Percentiles rank a stretch among this genome's conserved stretches.
phyloP scores from a whole-genome alignment of 2,797 vertebrate species.

The Enteromius thamalakanensis region DNA sequence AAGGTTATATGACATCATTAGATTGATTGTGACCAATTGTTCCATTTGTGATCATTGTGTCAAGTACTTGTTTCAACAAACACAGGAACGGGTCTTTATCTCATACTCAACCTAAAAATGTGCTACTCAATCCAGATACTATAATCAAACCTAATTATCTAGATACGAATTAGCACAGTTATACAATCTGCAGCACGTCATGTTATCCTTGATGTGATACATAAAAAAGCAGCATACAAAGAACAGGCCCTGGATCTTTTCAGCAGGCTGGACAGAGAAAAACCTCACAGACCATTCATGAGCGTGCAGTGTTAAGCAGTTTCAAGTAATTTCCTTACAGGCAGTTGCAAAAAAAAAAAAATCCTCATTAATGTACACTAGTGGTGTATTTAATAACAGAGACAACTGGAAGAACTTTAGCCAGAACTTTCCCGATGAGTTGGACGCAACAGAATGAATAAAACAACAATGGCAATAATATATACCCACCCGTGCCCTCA shows the following conservation, averaged over 20 bases:
- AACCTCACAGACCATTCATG: background rate
- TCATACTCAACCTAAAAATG: background rate
- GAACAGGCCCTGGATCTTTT: background rate
- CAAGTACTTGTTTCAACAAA: background rate
- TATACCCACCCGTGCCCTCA: background rate
- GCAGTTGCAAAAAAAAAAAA: background rate
- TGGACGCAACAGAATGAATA: background rate
- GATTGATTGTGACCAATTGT: background rate
- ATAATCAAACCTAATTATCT: background rate
- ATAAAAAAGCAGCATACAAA: background rate
- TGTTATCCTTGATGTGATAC: background rate
- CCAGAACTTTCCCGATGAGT: background rate
- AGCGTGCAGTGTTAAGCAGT: background rate
- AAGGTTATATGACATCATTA: background rate
- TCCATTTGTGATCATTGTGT: background rate
- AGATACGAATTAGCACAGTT: background rate
- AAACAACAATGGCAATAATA: background rate
- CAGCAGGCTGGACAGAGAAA: background rate
- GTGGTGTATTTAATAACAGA: background rate
- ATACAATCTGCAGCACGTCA: background rate
- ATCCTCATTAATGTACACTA: background rate
- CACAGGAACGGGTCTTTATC: background rate
- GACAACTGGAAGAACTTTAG: conserved; percentile 1
- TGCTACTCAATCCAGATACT: background rate
- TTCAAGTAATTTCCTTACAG: background rate